phyloP scores from a whole-genome alignment of 2,888 invertebrate species.

The Apamea epomidion region DNA sequence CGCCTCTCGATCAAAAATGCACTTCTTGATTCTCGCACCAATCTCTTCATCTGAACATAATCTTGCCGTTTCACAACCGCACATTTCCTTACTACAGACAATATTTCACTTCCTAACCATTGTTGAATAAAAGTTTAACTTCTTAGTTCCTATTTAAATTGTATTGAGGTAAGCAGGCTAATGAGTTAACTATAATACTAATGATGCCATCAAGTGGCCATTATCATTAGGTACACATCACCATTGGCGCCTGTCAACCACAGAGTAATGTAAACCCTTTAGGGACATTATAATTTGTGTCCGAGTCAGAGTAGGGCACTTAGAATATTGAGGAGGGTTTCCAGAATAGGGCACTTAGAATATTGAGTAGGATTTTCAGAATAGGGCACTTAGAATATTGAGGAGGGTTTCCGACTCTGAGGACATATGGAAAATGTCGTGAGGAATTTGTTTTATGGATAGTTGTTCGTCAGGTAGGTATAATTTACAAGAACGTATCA shows the following conservation, averaged over 20 bases:
- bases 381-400: too few species aligned
- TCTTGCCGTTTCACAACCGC: constrained; percentile 1
- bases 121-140: constrained; percentile 33
- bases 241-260: constrained; percentile 11
- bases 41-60: neutral
- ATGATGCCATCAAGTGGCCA: constrained; percentile 12
- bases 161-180: constrained; percentile 45
- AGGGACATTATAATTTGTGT: neutral
- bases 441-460: too few species aligned
- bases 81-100: constrained; percentile 19
- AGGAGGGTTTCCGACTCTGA: too few species aligned
- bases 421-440: too few species aligned
- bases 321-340: neutral
- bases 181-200: constrained; percentile 27
- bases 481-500: too few species aligned
- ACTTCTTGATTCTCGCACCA: neutral
- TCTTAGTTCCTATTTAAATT: constrained; percentile 6
- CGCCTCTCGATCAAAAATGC: neutral
- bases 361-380: neutral
- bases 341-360: too few species aligned
- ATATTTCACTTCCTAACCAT: constrained; percentile 48
- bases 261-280: neutral
- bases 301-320: neutral
- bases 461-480: too few species aligned
- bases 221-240: constrained; percentile 28